These are phyloP conservation scores for Diarsia dahlii DNA, from an alignment of 2,888 invertebrate genomes.

Conservation along the genomic window DNA sequence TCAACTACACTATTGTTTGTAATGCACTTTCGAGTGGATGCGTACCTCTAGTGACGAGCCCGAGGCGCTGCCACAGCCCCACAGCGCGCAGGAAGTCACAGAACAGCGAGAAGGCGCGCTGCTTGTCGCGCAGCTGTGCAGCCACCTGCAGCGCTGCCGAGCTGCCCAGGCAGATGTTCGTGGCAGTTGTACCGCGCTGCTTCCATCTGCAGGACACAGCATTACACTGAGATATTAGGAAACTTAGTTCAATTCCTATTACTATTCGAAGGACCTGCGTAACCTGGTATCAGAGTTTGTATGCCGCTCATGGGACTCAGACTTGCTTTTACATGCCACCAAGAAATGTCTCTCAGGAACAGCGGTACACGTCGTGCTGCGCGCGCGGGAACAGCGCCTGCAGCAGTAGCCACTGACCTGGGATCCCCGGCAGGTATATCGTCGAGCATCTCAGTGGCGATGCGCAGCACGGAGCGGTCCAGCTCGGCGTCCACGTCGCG, in stretches of 20 bases:
- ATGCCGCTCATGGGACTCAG: no score
- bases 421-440: no score
- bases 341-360: no score
- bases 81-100: slow-evolving; percentile 94
- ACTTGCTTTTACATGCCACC: no score
- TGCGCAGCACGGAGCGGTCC: no score
- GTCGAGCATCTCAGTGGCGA: no score
- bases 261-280: background rate
- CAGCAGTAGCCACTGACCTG: no score
- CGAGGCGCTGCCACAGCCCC: slow-evolving; percentile 92
- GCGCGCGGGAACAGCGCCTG: no score
- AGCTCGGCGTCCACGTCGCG: no score
- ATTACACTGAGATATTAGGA: background rate
- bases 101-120: slow-evolving; percentile 94
- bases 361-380: no score
- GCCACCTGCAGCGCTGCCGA: slow-evolving; percentile 95
- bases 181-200: slow-evolving; percentile 71
- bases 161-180: slow-evolving; percentile 91
- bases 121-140: slow-evolving; percentile 97
- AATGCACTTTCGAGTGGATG: background rate
- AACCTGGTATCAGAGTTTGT: no score
- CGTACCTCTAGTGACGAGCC: slow-evolving; percentile 73
- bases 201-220: slow-evolving; percentile 81
- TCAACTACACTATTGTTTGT: background rate
- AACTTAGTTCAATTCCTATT: no score